These are phyloP conservation scores for Drosophila pegasa DNA, from an alignment of 2,888 invertebrate species.

Conservation along the genomic window DNA sequence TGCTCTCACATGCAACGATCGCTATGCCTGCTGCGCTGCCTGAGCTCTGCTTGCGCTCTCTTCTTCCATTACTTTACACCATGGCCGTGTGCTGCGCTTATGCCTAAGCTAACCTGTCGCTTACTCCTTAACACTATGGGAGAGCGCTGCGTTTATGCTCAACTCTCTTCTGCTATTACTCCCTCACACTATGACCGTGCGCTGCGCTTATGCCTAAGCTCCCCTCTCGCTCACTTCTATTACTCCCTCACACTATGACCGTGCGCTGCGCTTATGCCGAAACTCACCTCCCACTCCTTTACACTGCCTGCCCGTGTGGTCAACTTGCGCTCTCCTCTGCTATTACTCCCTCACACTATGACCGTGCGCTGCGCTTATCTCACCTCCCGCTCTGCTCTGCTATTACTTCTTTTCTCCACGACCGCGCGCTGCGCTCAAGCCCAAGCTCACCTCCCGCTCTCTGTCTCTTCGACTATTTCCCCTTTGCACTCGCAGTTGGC, in stretches of 20 bases:
- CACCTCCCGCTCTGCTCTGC: not conserved
- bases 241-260: not conserved
- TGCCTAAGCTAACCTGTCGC: not conserved
- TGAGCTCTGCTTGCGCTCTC: not conserved
- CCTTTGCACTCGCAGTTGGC: not conserved
- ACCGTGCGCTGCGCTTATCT: not conserved
- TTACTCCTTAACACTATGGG: not conserved
- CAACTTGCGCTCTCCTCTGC: not conserved
- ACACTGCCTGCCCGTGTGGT: no score
- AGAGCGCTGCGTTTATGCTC: not conserved
- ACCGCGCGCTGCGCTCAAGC: not conserved
- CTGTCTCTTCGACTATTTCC: not conserved
- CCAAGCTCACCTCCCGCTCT: not conserved
- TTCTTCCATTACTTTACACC: not conserved
- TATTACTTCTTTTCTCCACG: not conserved
- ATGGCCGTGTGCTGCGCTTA: no score
- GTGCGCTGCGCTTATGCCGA: not conserved
- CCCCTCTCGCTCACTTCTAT: not conserved
- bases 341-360: not conserved
- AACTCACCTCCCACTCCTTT: not conserved
- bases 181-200: not conserved
- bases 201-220: not conserved
- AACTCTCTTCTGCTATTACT: not conserved
- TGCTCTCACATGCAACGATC: not conserved
- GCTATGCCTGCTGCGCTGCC: slow-evolving; percentile 8